Percentiles rank a stretch among this genome's conserved stretches.
These are phyloP conservation scores for Sycophaga agraensis DNA, from an alignment of 1,140 invertebrate species.

Conservation along the genomic window DNA sequence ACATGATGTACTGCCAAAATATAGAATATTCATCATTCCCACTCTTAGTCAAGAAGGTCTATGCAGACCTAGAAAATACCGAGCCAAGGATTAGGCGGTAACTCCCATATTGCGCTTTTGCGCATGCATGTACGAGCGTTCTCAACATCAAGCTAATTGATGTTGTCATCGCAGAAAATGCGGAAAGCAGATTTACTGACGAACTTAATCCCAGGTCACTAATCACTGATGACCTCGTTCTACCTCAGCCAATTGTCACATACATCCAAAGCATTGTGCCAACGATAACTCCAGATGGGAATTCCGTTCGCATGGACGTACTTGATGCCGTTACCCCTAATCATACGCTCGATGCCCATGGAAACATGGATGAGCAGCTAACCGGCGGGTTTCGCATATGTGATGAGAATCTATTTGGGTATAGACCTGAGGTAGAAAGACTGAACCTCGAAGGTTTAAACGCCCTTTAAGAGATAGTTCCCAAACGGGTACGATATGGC, in stretches of 20 bases:
- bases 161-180: neutral
- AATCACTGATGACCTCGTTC: neutral
- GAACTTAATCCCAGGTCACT: constrained; percentile 1
- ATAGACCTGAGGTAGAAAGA: too few relatives aligned
- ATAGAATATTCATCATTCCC: constrained; percentile 11
- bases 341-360: too few relatives aligned
- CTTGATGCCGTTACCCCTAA: neutral
- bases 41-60: neutral
- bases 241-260: neutral
- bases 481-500: too few relatives aligned
- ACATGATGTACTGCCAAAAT: constrained; percentile 1
- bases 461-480: too few relatives aligned
- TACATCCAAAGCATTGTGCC: neutral
- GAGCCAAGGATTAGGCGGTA: neutral
- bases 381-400: too few relatives aligned
- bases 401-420: too few relatives aligned
- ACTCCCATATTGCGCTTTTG: constrained; percentile 6
- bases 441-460: too few relatives aligned
- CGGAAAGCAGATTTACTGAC: neutral
- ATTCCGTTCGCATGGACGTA: neutral
- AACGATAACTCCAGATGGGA: neutral
- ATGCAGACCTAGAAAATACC: neutral
- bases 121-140: neutral
- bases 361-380: too few relatives aligned
- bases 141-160: neutral